A percentile compares a stretch with the other conserved stretches of the same genome.
Conservation (phyloP, 2,797 vertebrate genomes). For the Bradypodion pumilum region DNA sequence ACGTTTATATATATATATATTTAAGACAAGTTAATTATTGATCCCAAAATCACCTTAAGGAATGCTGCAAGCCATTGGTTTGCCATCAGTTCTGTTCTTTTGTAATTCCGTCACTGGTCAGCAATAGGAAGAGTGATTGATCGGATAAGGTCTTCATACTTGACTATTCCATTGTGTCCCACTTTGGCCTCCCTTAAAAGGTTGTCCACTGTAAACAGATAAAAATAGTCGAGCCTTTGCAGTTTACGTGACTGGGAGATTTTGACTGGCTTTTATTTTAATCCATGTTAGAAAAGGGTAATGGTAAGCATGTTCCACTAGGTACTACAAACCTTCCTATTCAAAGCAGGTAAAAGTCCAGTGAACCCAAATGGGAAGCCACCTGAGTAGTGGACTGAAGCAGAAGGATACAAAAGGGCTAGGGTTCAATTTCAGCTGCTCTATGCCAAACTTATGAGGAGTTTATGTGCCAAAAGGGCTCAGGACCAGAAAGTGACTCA, state of each 20-base stretch:
- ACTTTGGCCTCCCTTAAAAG: conserved; percentile 87
- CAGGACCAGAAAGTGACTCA: too few species aligned
- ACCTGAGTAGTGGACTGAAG: background rate
- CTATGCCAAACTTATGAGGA: too few species aligned
- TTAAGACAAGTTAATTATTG: background rate
- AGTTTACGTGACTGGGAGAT: background rate
- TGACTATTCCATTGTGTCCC: conserved; percentile 80
- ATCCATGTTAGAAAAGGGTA: too few species aligned
- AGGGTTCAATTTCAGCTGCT: too few species aligned
- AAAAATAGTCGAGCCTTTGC: background rate
- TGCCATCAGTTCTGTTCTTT: fast-evolving
- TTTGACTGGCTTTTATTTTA: background rate
- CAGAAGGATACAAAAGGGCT: background rate
- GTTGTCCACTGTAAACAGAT: conserved; percentile 83
- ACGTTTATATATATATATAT: background rate
- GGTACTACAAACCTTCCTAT: background rate
- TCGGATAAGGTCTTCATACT: conserved; percentile 86
- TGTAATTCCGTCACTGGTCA: conserved; percentile 82
- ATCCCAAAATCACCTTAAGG: background rate
- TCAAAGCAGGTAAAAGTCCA: background rate
- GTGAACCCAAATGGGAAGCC: too few species aligned
- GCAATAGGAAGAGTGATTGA: conserved; percentile 81
- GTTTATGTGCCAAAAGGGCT: too few species aligned
- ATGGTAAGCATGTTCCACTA: too few species aligned
- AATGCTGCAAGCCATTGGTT: fast-evolving